Base-by-base conservation (phyloP, 2,797 vertebrate species). In the Bradypodion pumilum region DNA sequence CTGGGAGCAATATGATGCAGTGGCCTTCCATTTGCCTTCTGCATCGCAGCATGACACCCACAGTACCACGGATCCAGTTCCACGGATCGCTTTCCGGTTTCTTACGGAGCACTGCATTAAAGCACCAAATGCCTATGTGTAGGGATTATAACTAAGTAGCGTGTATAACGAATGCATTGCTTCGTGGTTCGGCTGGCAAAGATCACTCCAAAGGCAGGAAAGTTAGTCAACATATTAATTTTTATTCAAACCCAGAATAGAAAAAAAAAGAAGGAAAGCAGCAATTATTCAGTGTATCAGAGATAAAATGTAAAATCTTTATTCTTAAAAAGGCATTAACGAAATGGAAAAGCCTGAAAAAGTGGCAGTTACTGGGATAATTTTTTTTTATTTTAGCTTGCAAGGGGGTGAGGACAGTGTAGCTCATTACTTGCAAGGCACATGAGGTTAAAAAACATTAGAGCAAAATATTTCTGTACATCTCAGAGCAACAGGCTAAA, bases 381-480 rank as follows among this genome's bases (percentile, higher is more conserved):
- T n/a, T n/a, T n/a, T 3, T 9, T 68, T 70, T 13, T 13, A n/a
- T 44, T 12, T 73, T 78, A 84, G 66, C n/a, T 16, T 56, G 52
- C n/a, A n/a, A n/a, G 52, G 2, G 52, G 52, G 52, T 13, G 15
- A 52, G 68, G 37, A 46, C 44, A 56, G 16, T 13, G 46, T 37
- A 40, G 49, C 49, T 52, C 16, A 27, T 60, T 65, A 62, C 52
- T 27, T 27, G 25, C 46, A 77, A n/a, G 65, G 78, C 65, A 12
- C 25, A 19, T 5, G 12, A 37, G 13, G 73, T 85, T 85, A 85
- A 85, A 56, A 85, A 85, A 56, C 27, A 27, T 70, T 49, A 85
- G 65, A 66, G 35, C 35, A 23, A 81, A 75, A 76, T 73, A 46
- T 59, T 70, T 85, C n/a, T 81, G 63, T 76, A 85, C 84, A 85